These are phyloP conservation scores for Lanistes nyassanus DNA, from an alignment of 1,140 invertebrate genomes.

Conservation along the genomic window DNA sequence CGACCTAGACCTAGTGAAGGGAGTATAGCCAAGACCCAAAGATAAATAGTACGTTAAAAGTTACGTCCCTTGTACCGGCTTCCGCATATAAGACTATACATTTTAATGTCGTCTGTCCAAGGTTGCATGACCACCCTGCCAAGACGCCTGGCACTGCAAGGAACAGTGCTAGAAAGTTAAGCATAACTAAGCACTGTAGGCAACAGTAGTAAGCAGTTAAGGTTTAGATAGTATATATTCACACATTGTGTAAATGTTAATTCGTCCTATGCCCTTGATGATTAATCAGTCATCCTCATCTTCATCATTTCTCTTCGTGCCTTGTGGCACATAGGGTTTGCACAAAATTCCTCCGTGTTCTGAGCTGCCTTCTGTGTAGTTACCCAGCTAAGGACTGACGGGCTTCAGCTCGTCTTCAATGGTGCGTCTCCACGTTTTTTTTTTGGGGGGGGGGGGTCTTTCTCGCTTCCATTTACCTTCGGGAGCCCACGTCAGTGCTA, in stretches of 20 bases:
- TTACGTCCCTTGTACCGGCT: background rate
- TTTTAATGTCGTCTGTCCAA: background rate
- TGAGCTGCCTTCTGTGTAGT: no score
- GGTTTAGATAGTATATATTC: no score
- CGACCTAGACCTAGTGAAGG: background rate
- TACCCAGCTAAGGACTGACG: accelerated
- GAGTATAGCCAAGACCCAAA: background rate
- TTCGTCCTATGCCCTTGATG: no score
- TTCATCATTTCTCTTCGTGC: no score
- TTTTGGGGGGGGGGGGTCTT: no score
- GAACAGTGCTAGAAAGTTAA: background rate
- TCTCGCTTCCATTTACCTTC: background rate
- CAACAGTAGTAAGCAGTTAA: no score
- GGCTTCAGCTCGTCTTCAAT: background rate
- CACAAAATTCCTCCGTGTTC: background rate
- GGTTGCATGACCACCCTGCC: background rate
- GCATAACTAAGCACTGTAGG: background rate
- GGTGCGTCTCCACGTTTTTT: background rate
- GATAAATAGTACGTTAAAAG: background rate
- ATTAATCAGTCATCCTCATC: background rate
- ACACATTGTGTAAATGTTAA: no score
- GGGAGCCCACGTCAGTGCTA: no score
- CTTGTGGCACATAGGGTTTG: no score
- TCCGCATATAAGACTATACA: background rate
- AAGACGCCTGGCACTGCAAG: no score